phyloP scores from a whole-genome alignment of 2,113 vertebrate genomes.

The Ellobius talpinus region DNA sequence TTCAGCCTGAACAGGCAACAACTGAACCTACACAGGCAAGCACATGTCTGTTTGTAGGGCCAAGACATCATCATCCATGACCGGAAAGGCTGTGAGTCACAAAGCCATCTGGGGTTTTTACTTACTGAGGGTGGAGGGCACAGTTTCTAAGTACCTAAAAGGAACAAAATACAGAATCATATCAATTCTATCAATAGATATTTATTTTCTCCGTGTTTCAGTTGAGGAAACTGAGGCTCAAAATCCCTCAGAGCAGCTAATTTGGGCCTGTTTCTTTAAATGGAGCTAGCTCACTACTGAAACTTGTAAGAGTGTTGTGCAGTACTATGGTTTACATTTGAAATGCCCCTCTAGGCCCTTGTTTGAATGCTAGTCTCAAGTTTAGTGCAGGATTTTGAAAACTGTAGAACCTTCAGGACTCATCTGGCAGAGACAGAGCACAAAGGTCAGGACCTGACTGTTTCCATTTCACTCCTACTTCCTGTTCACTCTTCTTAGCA shows the following conservation, averaged over 20 bases:
- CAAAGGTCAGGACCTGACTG: background rate
- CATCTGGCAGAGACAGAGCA: background rate
- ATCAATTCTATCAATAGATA: background rate
- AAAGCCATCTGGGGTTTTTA: background rate
- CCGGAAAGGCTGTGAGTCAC: constrained; percentile 1
- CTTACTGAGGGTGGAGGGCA: background rate
- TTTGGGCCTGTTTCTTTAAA: background rate
- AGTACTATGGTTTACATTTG: background rate
- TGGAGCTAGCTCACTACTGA: background rate
- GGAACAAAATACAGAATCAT: background rate
- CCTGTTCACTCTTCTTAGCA: background rate
- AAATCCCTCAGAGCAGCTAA: background rate
- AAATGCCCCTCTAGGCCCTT: background rate
- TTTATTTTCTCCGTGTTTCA: background rate
- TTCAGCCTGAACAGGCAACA: constrained; percentile 21
- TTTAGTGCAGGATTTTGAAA: background rate
- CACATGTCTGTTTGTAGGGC: background rate
- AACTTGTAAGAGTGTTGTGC: background rate
- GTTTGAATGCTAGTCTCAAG: background rate
- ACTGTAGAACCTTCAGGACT: background rate
- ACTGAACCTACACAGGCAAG: background rate
- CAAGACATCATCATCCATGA: background rate
- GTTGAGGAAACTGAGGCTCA: background rate
- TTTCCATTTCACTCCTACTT: background rate
- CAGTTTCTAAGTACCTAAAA: background rate